phyloP scores from a whole-genome alignment of 2,888 invertebrate genomes.

The Eupithecia subfuscata region DNA sequence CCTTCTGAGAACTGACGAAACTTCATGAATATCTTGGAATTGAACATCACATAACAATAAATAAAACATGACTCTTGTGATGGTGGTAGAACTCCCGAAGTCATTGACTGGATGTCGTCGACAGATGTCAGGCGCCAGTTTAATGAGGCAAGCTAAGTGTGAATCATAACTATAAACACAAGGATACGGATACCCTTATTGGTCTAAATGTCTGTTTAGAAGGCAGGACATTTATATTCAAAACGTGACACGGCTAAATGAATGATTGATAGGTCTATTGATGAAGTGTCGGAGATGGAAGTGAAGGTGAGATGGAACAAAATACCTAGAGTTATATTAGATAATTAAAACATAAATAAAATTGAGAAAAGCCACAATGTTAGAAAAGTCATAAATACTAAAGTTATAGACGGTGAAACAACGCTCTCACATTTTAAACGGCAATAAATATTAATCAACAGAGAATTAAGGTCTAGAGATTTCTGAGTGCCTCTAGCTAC shows the following conservation, averaged over 20 bases:
- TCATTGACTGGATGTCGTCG: constrained; percentile 53
- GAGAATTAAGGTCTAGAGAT: constrained; percentile 14
- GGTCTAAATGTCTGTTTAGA: constrained; percentile 19
- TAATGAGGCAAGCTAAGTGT: constrained; percentile 52
- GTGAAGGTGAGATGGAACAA: neutral
- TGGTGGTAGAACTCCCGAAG: constrained; percentile 34
- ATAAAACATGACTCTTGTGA: constrained; percentile 51
- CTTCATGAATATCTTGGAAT: neutral
- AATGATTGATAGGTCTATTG: constrained; percentile 16
- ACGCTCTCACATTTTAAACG: constrained; percentile 14
- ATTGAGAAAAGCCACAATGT: neutral
- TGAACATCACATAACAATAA: neutral
- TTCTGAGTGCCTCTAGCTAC: constrained; percentile 19
- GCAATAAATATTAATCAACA: constrained; percentile 16
- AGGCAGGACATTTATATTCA: constrained; percentile 16
- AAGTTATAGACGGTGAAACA: constrained; percentile 13
- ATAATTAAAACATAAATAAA: neutral
- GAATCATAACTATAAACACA: constrained; percentile 56
- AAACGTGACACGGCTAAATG: constrained; percentile 19
- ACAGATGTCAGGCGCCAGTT: constrained; percentile 30
- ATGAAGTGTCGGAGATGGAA: neutral
- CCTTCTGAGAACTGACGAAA: neutral
- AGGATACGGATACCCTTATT: constrained; percentile 20
- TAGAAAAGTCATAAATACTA: constrained; percentile 7
- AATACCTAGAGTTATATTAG: neutral